These are phyloP conservation scores for Drosophila meridionalis DNA, from an alignment of 2,888 invertebrate genomes.

Conservation along the genomic window DNA sequence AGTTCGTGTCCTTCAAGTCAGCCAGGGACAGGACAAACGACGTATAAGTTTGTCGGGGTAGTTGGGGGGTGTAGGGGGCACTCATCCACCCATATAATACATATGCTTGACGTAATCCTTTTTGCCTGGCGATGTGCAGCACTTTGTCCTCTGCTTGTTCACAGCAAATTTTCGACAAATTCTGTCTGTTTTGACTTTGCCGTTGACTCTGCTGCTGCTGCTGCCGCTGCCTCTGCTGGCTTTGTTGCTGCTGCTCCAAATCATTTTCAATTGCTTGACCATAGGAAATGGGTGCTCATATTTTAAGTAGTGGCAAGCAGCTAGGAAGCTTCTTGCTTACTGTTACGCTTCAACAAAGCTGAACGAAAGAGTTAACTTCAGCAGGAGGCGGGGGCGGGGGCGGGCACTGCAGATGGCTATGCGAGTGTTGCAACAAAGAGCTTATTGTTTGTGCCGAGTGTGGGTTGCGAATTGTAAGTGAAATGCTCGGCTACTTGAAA, in stretches of 20 bases:
- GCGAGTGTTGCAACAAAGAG: constrained; percentile 63
- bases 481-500: constrained; percentile 70
- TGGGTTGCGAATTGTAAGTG: constrained; percentile 45
- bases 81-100: constrained; percentile 72
- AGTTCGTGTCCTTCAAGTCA: constrained; percentile 47
- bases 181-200: constrained; percentile 78
- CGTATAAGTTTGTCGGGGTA: constrained; percentile 67
- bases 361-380: constrained; percentile 55
- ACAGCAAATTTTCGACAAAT: constrained; percentile 79
- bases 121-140: constrained; percentile 75
- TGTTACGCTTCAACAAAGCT: constrained; percentile 79
- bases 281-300: constrained; percentile 79
- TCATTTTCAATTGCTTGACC: constrained; percentile 81
- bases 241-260: constrained; percentile 53
- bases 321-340: constrained; percentile 72
- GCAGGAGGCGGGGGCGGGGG: not conserved
- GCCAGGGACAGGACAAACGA: constrained; percentile 59
- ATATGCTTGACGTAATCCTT: constrained; percentile 82
- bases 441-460: constrained; percentile 44
- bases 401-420: constrained; percentile 26
- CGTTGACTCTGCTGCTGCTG: constrained; percentile 21
- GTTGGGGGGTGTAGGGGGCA: not conserved
- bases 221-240: constrained; percentile 16
- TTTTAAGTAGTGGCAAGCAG: constrained; percentile 78
- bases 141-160: constrained; percentile 79